Base-by-base conservation (phyloP, 2,888 invertebrate species). In the Xestia c-nigrum region DNA sequence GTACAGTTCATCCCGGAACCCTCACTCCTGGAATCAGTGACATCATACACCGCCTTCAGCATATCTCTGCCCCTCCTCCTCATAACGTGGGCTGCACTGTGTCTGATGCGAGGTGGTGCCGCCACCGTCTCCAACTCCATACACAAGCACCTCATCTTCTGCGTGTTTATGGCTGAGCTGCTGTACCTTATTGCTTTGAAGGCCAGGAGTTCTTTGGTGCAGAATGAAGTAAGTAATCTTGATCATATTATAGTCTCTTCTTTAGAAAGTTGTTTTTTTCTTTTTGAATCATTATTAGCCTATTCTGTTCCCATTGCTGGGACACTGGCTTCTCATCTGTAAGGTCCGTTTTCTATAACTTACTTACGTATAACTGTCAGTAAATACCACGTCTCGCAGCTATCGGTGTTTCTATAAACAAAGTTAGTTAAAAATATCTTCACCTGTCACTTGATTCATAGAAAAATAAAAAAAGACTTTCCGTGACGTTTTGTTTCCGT, bases 121-220 rank as follows among this genome's bases (percentile, higher is more conserved):
- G 98, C 98, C 77, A 99, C 99, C 0, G 99, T 99, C 89, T 99
- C 99, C 66, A 99, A 99, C 94, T 98, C 98, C 38, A 99, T 99
- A 84, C 98, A 99, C 91, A 99, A 99, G 91, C 99, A 99, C 93
- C 97, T 99, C 14, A 98, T 99, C n/a, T 97, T 99, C 82, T 98
- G 98, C 90, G 98, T 99, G 40, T 98, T 99, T 91, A 97, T 98
- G 88, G 98, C 98, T 0, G 98, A 99, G 92, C 93, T 99, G 46
- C 94, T 99, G 47, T 99, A 99, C 93, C 97, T 99, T 70, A 97
- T 99, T 21, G 99, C 99, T 0, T 97, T 99, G 91, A 99, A 99
- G 94, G 98, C 98, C 5, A 97, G 99, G 73, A 97, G 97, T 83
- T 97, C 98, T n/a, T 96, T 99, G 73, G 97, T 99, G 7, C 98